Evolutionary conservation across 2,888 invertebrate species (phyloP).

Genomic region (Drosophila koepferae): DNA sequence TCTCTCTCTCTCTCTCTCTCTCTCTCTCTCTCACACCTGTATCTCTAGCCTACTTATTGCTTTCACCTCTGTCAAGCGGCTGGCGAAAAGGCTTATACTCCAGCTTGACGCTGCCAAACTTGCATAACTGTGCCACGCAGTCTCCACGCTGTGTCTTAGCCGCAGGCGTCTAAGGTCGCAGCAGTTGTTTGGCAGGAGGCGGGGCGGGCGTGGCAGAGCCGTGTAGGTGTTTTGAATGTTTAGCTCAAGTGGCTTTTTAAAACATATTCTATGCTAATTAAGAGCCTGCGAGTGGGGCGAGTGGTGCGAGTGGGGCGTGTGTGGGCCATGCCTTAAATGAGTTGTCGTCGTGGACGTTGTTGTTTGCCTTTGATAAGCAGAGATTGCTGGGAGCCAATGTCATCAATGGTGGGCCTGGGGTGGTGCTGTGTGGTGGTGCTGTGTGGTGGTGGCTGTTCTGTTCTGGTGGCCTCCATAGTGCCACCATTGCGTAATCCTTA

Average conservation of each 20-base stretch:
- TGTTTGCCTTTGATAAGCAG: constrained; percentile 74
- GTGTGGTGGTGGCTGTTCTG: background rate
- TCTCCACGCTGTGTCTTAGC: constrained; percentile 52
- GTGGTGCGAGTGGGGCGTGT: background rate
- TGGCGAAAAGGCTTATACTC: constrained; percentile 7
- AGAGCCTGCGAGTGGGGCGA: constrained; percentile 51
- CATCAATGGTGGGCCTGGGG: constrained; percentile 59
- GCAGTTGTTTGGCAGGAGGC: background rate
- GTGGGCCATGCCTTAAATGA: constrained; percentile 58
- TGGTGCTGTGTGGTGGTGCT: background rate
- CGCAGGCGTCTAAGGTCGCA: constrained; percentile 75
- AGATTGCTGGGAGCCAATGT: constrained; percentile 72
- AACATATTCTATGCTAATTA: constrained; percentile 80
- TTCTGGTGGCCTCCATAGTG: constrained; percentile 43
- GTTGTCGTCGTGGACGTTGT: constrained; percentile 67
- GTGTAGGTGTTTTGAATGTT: constrained; percentile 80
- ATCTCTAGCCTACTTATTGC: background rate
- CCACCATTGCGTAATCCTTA: constrained; percentile 72
- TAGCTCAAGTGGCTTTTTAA: constrained; percentile 81
- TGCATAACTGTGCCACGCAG: constrained; percentile 54
- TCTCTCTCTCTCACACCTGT: too few relatives aligned
- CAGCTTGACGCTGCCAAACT: background rate
- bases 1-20: too few relatives aligned
- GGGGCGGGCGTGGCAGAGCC: constrained; percentile 13
- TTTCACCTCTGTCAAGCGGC: constrained; percentile 4